These are phyloP conservation scores for Crypturellus undulatus DNA, from an alignment of 2,113 vertebrate genomes.

Conservation along the genomic window DNA sequence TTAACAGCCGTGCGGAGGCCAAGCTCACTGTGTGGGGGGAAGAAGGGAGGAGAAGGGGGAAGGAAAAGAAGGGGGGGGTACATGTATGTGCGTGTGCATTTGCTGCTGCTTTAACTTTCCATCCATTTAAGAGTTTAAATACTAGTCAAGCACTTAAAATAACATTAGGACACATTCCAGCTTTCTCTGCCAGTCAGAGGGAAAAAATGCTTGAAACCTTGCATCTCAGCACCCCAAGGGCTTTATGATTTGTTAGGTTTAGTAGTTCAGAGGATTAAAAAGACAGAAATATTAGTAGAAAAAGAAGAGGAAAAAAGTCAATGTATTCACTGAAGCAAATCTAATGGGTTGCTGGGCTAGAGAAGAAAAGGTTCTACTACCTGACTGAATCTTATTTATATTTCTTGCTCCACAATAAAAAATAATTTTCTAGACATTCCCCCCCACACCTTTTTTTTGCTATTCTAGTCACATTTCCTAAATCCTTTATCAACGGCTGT, in stretches of 20 bases:
- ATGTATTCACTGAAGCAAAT: conserved; percentile 76
- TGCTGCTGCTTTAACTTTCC: conserved; percentile 65
- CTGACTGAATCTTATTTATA: conserved; percentile 81
- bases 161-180: conserved; percentile 80
- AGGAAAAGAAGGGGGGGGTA: not conserved
- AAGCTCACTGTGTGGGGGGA: conserved; percentile 46
- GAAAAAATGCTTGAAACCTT: conserved; percentile 65
- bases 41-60: not conserved
- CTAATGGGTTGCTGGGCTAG: conserved; percentile 74
- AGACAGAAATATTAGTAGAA: conserved; percentile 78
- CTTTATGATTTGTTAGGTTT: conserved; percentile 83
- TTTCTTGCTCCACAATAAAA: conserved; percentile 77
- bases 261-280: conserved; percentile 80
- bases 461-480: conserved; percentile 84
- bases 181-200: conserved; percentile 78
- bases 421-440: conserved; percentile 76
- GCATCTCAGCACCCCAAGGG: conserved; percentile 76
- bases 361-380: conserved; percentile 75
- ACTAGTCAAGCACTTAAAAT: conserved; percentile 79
- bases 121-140: conserved; percentile 77
- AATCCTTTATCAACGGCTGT: conserved; percentile 82
- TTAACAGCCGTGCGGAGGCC: conserved; percentile 43
- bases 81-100: conserved; percentile 50
- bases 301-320: conserved; percentile 70
- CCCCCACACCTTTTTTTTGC: conserved; percentile 57